Evolutionary conservation across 2,888 invertebrate genomes (phyloP).

Genomic region (Eucera pruinosa): DNA sequence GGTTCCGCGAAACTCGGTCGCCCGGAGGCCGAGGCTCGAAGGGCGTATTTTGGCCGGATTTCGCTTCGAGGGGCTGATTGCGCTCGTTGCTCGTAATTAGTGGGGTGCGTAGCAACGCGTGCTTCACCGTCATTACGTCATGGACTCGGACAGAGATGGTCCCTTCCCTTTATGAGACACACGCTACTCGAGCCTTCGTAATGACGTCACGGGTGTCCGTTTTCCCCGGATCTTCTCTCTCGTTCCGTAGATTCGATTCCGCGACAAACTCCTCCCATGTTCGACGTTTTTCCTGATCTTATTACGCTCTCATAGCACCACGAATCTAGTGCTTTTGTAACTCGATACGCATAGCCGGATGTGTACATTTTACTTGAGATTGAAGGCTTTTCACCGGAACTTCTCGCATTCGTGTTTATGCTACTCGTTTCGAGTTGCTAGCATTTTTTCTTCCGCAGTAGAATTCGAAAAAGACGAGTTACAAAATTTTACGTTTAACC

Average conservation of each 20-base stretch:
- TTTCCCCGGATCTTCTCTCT: neutral
- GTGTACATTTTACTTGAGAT: constrained; percentile 35
- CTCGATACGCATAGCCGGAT: constrained; percentile 8
- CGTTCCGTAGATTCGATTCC: constrained; percentile 3
- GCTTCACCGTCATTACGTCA: constrained; percentile 41
- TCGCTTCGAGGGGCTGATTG: constrained; percentile 31
- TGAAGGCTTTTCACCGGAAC: constrained; percentile 38
- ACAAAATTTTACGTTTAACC: neutral
- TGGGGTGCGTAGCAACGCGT: constrained; percentile 42
- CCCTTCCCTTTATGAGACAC: constrained; percentile 19
- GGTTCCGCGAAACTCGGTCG: constrained; percentile 43
- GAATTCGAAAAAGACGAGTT: neutral
- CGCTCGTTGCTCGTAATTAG: constrained; percentile 37
- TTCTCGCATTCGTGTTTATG: constrained; percentile 11
- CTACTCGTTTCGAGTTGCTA: neutral
- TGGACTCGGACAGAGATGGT: constrained; percentile 1
- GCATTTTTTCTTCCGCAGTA: neutral
- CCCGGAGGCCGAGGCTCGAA: constrained; percentile 20
- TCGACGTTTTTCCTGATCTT: constrained; percentile 21
- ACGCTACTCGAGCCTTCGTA: constrained; percentile 4
- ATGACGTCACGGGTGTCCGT: constrained; percentile 37
- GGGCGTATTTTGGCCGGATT: constrained; percentile 39
- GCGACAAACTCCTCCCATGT: neutral
- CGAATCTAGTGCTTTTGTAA: constrained; percentile 12
- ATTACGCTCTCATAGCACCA: no score